These are phyloP conservation scores for Xiphophorus hellerii DNA, from an alignment of 2,113 vertebrate species.

Conservation along the genomic window DNA sequence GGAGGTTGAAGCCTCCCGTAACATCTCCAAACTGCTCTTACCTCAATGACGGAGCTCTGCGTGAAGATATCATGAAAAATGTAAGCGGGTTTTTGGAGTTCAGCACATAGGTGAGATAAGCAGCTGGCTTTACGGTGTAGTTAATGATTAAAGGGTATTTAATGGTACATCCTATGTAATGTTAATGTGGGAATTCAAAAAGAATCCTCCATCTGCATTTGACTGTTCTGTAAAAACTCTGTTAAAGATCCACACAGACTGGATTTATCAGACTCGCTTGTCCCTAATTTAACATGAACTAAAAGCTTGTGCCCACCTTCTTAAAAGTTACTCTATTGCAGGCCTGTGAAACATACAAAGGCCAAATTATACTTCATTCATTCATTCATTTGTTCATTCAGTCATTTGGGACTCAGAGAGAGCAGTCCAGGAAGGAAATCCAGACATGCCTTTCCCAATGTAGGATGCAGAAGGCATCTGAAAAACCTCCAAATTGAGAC, in stretches of 20 bases:
- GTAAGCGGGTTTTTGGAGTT: conserved; percentile 24
- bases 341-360: background rate
- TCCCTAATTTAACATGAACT: background rate
- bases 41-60: conserved; percentile 23
- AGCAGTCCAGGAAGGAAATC: no score
- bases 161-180: conserved; percentile 8
- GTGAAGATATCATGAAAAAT: conserved; percentile 45
- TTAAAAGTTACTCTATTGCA: background rate
- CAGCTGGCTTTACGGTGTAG: conserved; percentile 8
- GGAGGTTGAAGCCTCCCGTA: conserved; percentile 5
- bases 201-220: background rate
- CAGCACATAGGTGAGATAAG: conserved; percentile 18
- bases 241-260: conserved; percentile 1
- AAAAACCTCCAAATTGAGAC: no score
- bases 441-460: no score
- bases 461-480: no score
- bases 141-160: conserved; percentile 21
- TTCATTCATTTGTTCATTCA: background rate
- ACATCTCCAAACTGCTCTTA: conserved; percentile 6
- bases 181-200: conserved; percentile 9
- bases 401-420: no score
- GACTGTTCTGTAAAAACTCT: conserved; percentile 1
- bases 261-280: background rate
- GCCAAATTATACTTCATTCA: background rate
- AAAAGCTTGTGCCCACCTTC: background rate